Conservation (phyloP, 2,888 invertebrate species). For the Drosophila lacicola region DNA sequence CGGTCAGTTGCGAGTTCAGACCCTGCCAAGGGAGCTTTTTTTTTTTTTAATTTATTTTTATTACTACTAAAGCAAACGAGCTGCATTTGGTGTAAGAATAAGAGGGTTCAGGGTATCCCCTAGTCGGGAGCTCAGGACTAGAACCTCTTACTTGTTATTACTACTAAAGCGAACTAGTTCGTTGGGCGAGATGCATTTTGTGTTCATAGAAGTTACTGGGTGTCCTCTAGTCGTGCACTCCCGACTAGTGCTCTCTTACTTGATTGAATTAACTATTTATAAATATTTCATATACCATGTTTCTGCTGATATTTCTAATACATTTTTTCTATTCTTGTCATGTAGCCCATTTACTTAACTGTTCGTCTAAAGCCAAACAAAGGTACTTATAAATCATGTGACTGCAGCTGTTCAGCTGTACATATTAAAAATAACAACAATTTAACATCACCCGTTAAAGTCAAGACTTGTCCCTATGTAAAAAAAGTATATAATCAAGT, state of each 20-base stretch:
- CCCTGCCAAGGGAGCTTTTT: no score
- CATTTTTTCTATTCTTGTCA: conserved; percentile 53
- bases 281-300: conserved; percentile 2
- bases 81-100: no score
- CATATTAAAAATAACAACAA: conserved; percentile 68
- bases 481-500: conserved; percentile 60
- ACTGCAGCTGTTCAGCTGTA: conserved; percentile 66
- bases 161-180: no score
- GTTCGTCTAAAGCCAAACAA: conserved; percentile 79
- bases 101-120: no score
- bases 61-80: background rate
- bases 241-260: no score
- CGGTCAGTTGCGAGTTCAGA: no score
- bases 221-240: no score
- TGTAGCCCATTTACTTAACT: conserved; percentile 83
- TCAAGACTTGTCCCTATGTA: conserved; percentile 48
- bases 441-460: conserved; percentile 63
- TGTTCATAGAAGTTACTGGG: no score
- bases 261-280: background rate
- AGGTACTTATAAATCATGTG: conserved; percentile 82
- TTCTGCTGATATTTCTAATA: conserved; percentile 31
- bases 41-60: background rate
- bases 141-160: no score
- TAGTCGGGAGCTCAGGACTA: no score
- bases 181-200: no score